These are phyloP conservation scores for Ferdinandea cuprea DNA, from an alignment of 2,888 invertebrate genomes.

Conservation along the genomic window DNA sequence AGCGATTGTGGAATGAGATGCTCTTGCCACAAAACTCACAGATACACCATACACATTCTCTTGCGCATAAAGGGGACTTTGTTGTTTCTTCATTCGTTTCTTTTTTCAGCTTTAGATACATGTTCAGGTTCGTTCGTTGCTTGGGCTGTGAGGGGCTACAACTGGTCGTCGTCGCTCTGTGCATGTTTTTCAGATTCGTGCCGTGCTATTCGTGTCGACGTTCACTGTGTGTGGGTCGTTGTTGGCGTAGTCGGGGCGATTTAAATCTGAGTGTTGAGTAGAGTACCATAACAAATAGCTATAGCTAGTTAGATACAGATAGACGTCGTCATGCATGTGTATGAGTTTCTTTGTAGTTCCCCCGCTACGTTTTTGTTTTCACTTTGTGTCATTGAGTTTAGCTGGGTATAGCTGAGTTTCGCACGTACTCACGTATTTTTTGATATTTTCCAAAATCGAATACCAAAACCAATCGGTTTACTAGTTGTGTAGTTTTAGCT, in stretches of 20 bases:
- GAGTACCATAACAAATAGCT: background rate
- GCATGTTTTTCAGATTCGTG: constrained; percentile 42
- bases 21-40: constrained; percentile 29
- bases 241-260: constrained; percentile 31
- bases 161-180: constrained; percentile 1
- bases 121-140: constrained; percentile 10
- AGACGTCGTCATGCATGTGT: background rate
- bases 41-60: constrained; percentile 25
- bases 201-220: constrained; percentile 28
- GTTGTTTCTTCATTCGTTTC: constrained; percentile 24
- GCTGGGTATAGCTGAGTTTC: constrained; percentile 30
- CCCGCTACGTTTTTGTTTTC: constrained; percentile 16
- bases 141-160: constrained; percentile 8
- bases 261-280: constrained; percentile 31
- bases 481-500: constrained; percentile 22
- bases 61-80: constrained; percentile 49
- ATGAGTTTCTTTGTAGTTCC: constrained; percentile 16
- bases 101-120: constrained; percentile 19
- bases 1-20: constrained; percentile 45
- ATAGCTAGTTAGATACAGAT: constrained; percentile 15
- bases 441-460: constrained; percentile 51
- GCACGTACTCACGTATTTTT: constrained; percentile 56
- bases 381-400: constrained; percentile 46
- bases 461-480: constrained; percentile 43
- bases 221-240: constrained; percentile 52